A percentile compares a stretch with the other conserved stretches of the same genome.
Conservation (phyloP, 2,113 vertebrate genomes). For the Vicugna pacos region DNA sequence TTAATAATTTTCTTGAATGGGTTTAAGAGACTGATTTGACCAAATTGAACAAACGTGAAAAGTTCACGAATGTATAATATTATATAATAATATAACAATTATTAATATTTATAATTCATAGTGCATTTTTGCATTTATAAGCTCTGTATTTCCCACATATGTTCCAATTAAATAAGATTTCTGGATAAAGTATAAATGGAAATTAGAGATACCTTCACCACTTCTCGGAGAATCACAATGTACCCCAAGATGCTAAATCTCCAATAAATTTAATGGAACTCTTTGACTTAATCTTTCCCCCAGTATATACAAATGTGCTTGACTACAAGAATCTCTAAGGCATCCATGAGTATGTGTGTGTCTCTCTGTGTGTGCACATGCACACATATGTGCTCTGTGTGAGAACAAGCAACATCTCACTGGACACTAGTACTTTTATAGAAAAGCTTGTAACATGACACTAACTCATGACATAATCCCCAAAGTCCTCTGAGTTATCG, state of each 20-base stretch:
- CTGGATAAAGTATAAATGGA: not conserved
- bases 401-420: not conserved
- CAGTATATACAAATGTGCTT: not conserved
- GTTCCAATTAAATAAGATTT: not conserved
- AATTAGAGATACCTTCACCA: not conserved
- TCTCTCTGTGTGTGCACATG: rapidly evolving
- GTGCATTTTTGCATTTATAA: not conserved
- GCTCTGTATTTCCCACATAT: not conserved
- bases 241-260: not conserved
- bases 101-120: not conserved
- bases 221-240: not conserved
- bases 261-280: not conserved
- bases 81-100: not conserved
- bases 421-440: not conserved
- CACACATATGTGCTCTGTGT: not conserved
- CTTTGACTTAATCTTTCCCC: not conserved
- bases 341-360: not conserved
- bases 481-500: not conserved
- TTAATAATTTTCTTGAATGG: not conserved
- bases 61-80: not conserved
- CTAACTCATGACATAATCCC: not conserved
- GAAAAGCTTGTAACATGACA: not conserved
- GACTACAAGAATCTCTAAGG: not conserved
- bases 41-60: not conserved
- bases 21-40: not conserved